Evolutionary conservation across 2,888 invertebrate species (phyloP), one percentile per base, ranked within the genome.

Genomic region (Masnerella sp.): DNA sequence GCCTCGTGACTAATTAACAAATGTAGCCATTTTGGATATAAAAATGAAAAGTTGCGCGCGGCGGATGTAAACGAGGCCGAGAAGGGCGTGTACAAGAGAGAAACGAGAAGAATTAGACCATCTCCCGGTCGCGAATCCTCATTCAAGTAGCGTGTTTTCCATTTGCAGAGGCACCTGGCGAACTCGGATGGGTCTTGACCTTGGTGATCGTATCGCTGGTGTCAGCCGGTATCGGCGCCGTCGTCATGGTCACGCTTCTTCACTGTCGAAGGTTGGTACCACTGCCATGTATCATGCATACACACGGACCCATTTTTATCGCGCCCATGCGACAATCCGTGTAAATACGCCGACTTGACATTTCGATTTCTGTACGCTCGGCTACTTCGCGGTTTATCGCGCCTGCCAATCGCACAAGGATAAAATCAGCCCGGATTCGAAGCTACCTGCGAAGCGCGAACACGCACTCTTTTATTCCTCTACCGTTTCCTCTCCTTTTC

Each of bases 191-290:
- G 93, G 90, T 92, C 40, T 87, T 93, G 76, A 92, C 92, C 49
- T 85, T 93, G 82, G 90, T 93, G 77, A 92, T 93, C 85, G 93
- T 93, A 74, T 93, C 93, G 25, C 87, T 93, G 80, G 88, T 92
- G 80, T 93, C 93, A 65, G 93, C 93, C 71, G 89, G 92, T 67
- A 89, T 93, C 80, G 93, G 93, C 71, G 93, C 93, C 76, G 91
- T 92, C 80, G 89, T 93, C 76, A 93, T 93, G 93, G 91, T 93
- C 83, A 90, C 91, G 79, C 90, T 92, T 45, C 89, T 93, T 64
- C 92, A 92, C 82, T 93, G 92, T 85, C 89, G 90, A 88, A 91
- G 91, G 91, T 91, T 86, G 86, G 88, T 86, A 76, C 28, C 36
- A 56, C 28, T 76, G 62, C 43, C 40, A 72, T 75, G 67, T 54